phyloP scores from a whole-genome alignment of 2,888 invertebrate species.

The Cephus sareptanus region DNA sequence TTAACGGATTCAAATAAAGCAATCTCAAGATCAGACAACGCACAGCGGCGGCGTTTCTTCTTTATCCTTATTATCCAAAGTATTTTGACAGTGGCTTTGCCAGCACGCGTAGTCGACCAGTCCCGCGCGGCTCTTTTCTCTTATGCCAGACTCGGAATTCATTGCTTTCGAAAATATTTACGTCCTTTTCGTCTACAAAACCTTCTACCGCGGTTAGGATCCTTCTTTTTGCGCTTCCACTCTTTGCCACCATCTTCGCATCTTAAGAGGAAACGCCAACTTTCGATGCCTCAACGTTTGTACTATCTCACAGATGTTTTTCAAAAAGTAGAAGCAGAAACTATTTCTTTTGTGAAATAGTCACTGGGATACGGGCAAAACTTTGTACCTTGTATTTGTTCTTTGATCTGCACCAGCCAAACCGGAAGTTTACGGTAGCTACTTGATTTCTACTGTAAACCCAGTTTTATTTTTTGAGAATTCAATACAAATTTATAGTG shows the following conservation, averaged over 20 bases:
- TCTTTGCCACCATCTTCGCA: not conserved
- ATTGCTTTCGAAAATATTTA: constrained; percentile 49
- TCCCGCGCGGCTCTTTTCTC: constrained; percentile 1
- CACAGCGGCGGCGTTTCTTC: constrained; percentile 42
- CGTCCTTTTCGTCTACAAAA: constrained; percentile 20
- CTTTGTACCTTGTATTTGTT: not conserved
- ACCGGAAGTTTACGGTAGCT: constrained; percentile 13
- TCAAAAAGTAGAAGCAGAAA: not conserved
- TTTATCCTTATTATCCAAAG: constrained; percentile 29
- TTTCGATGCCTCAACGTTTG: not conserved
- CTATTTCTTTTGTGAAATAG: not conserved
- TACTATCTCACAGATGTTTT: not conserved
- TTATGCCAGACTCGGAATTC: constrained; percentile 33
- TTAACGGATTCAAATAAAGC: constrained; percentile 55
- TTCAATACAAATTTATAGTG: not conserved
- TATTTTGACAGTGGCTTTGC: constrained; percentile 27
- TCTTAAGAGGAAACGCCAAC: not conserved
- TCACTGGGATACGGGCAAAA: not conserved
- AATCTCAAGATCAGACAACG: constrained; percentile 55
- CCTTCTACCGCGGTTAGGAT: not conserved
- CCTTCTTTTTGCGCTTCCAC: not conserved
- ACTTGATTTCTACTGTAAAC: constrained; percentile 13
- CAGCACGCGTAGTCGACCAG: not conserved
- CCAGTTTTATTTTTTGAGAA: not conserved
- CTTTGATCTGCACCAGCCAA: not conserved